These are phyloP conservation scores for Silurus lanzhouensis DNA, from an alignment of 2,797 vertebrate species.

Conservation along the genomic window DNA sequence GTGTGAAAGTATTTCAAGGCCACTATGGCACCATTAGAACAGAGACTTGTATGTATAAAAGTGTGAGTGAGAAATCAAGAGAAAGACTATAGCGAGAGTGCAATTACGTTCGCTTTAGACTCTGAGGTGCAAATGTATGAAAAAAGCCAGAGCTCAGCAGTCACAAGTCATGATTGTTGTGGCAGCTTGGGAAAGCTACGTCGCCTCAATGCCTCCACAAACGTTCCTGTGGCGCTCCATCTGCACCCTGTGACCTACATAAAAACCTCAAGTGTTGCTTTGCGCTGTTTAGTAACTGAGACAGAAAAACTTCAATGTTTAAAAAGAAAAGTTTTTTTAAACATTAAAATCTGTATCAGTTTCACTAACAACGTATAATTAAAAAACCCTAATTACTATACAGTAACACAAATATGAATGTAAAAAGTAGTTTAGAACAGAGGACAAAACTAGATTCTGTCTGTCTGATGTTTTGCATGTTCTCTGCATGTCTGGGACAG, in stretches of 20 bases:
- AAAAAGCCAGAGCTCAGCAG: constrained; percentile 70
- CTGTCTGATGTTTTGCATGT: too few species aligned
- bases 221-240: constrained; percentile 60
- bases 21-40: not conserved
- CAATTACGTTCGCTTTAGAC: constrained; percentile 67
- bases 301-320: not conserved
- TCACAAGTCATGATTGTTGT: constrained; percentile 67
- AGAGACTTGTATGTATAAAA: not conserved
- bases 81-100: constrained; percentile 35
- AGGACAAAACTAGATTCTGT: not conserved
- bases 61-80: constrained; percentile 9
- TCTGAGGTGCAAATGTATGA: constrained; percentile 80
- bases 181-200: constrained; percentile 69
- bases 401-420: too few species aligned
- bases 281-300: not conserved
- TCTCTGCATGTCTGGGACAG: too few species aligned
- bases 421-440: not conserved
- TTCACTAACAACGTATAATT: not conserved
- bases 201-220: constrained; percentile 71
- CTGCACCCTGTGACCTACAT: constrained; percentile 56
- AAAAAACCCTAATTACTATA: not conserved
- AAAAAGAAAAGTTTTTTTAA: too few species aligned
- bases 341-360: too few species aligned
- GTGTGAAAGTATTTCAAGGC: constrained; percentile 27
- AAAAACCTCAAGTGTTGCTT: constrained; percentile 30